Percentiles rank a stretch among this genome's conserved stretches.
These are phyloP conservation scores for Ictidomys tridecemlineatus DNA, from an alignment of 2,113 vertebrate species.

Conservation along the genomic window DNA sequence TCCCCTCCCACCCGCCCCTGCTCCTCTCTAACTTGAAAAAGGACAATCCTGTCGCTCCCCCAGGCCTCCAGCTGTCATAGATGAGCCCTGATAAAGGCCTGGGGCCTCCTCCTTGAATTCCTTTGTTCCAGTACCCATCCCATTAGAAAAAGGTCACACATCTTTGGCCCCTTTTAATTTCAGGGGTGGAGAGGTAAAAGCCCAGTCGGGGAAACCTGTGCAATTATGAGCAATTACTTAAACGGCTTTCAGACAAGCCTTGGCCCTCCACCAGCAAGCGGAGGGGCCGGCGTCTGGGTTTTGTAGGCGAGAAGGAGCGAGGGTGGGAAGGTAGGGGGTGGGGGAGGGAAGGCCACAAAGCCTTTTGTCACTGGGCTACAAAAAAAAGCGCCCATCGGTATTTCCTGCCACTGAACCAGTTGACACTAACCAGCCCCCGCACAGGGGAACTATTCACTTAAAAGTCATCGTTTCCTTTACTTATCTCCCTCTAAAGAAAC, in stretches of 20 bases:
- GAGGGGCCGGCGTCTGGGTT: conserved; percentile 64
- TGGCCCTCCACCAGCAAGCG: conserved; percentile 73
- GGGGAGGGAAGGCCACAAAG: conserved; percentile 53
- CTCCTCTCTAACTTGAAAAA: conserved; percentile 64
- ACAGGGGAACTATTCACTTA: conserved; percentile 78
- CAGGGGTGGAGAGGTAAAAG: conserved; percentile 85
- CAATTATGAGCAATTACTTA: conserved; percentile 86
- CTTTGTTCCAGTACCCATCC: conserved; percentile 82
- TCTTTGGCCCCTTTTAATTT: conserved; percentile 86
- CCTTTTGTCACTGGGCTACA: conserved; percentile 76
- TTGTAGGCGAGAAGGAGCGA: conserved; percentile 70
- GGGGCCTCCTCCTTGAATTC: conserved; percentile 79
- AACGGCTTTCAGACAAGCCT: conserved; percentile 83
- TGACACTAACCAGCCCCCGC: conserved; percentile 82
- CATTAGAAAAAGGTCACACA: conserved; percentile 85
- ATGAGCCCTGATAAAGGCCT: conserved; percentile 79
- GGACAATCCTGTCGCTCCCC: conserved; percentile 59
- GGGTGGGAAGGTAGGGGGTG: conserved; percentile 30
- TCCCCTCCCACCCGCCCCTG: conserved; percentile 47
- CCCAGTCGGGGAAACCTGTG: conserved; percentile 79
- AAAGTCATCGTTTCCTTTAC: conserved; percentile 81
- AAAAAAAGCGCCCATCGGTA: conserved; percentile 41
- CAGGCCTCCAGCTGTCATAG: conserved; percentile 77
- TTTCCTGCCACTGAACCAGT: conserved; percentile 81
- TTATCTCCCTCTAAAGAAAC: conserved; percentile 84